Evolutionary conservation across 2,797 vertebrate species (phyloP), one percentile per base, ranked within the genome.

Genomic region (Cirrhinus molitorella): DNA sequence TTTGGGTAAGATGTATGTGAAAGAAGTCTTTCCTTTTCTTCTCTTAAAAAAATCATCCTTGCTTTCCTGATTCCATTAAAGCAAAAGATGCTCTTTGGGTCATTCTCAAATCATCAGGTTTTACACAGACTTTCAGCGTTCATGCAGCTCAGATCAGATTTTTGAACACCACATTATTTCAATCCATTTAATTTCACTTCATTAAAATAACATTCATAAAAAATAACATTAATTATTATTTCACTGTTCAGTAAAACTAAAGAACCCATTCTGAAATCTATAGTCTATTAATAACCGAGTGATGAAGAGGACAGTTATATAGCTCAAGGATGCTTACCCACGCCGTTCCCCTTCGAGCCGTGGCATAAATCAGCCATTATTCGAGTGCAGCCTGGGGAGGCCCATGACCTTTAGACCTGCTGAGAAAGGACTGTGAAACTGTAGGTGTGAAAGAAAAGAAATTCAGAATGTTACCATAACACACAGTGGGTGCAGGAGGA

Each of bases 381-480:
- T 81, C 83, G 83, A 40, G 8, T 10, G 12, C 71, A 72, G 81
- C 75, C 79, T 85, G 74, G 80, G 76, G 76, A 83, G 53, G 59
- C 53, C 31, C 5, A 5, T 83, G 90, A 90, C 83, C 91, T 89
- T 90, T 91, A 93, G 93, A 92, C 93, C 92, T 91, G 88, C 80
- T 85, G 81, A 31, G 86, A 81, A 90, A 91, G 90, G 85, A 65
- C 57, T 53, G 47, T 87, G 88, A 79, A 88, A 89, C 86, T 53
- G 92, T 93, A 93, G 94, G 93, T 93, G 92, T 94, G 87, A 85
- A 91, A 88, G 84, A 91, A 87, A 89, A 86, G 80, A 90, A 90
- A 81, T 88, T 86, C 89, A 87, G 87, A 87, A 92, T 83, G 74
- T 92, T 84, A 91, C 84, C 87, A 89, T 75, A 93, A 87, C 88